Evolutionary conservation across 2,888 invertebrate species (phyloP).

Genomic region (Drosophila quinaria): DNA sequence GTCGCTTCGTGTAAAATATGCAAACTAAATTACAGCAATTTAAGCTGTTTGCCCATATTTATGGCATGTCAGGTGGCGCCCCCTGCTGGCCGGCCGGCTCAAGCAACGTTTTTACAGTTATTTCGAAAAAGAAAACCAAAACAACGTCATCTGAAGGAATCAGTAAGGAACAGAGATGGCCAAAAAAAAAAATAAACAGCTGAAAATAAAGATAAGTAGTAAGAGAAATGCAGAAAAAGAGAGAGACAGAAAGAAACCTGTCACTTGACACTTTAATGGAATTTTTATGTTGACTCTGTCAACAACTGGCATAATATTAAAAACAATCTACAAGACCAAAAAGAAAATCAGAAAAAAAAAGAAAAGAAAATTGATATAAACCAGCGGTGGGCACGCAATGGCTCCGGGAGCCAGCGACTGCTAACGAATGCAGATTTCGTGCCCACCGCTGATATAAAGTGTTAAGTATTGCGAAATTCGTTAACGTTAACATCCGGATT

Average conservation of each 20-base stretch:
- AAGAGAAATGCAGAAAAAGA: not conserved
- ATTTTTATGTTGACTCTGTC: constrained; percentile 60
- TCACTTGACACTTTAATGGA: constrained; percentile 74
- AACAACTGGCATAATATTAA: not conserved
- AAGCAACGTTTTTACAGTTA: constrained; percentile 42
- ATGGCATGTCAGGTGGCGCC: constrained; percentile 58
- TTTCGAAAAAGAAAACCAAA: constrained; percentile 10
- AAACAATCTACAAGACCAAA: not conserved
- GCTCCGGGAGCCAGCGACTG: too few relatives aligned
- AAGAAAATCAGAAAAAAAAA: too few relatives aligned
- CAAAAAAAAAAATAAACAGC: not conserved
- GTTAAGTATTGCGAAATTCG: constrained; percentile 10
- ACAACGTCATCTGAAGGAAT: constrained; percentile 26
- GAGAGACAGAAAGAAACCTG: constrained; percentile 28
- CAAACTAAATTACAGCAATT: constrained; percentile 69
- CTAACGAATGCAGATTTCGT: too few relatives aligned
- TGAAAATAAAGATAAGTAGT: not conserved
- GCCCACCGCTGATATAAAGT: constrained; percentile 4
- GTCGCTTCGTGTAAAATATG: constrained; percentile 56
- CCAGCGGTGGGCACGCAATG: too few relatives aligned
- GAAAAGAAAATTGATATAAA: not conserved
- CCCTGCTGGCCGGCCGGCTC: constrained; percentile 37
- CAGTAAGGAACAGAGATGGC: constrained; percentile 9
- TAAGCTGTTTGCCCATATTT: constrained; percentile 63
- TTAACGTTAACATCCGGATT: not conserved